Evolutionary conservation across 2,888 invertebrate species (phyloP).

Genomic region (Monoplex corrugatus): DNA sequence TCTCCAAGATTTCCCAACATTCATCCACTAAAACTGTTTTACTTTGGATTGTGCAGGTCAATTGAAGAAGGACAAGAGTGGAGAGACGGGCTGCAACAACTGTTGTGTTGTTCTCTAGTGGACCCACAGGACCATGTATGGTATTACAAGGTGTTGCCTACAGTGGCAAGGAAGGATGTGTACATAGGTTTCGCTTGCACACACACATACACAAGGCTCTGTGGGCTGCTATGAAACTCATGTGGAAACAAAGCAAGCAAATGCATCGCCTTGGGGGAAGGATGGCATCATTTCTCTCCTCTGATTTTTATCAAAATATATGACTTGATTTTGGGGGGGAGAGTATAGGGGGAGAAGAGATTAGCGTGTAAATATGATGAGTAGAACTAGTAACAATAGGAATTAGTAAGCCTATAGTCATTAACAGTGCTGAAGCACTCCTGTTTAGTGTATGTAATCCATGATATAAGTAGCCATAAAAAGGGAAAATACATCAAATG

Average conservation of each 20-base stretch:
- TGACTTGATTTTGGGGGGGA: too few species aligned
- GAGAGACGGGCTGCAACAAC: constrained; percentile 77
- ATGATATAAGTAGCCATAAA: too few species aligned
- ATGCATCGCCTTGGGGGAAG: neutral
- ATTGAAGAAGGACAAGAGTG: constrained; percentile 79
- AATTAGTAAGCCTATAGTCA: too few species aligned
- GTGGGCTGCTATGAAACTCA: neutral
- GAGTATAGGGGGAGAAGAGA: too few species aligned
- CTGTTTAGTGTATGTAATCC: too few species aligned
- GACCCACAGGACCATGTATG: constrained; percentile 17
- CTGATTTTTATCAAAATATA: too few species aligned
- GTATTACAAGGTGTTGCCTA: constrained; percentile 46
- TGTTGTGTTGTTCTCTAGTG: constrained; percentile 76
- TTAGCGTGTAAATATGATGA: too few species aligned
- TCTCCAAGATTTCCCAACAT: too few species aligned
- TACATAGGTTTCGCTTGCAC: constrained; percentile 36
- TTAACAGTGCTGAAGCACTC: too few species aligned
- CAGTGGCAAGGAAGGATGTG: constrained; percentile 17
- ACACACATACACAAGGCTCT: neutral
- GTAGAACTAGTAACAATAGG: too few species aligned
- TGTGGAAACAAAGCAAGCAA: neutral
- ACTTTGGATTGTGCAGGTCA: constrained; percentile 68
- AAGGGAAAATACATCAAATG: too few species aligned
- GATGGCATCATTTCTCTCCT: too few species aligned
- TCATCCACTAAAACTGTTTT: constrained; percentile 2